Base-by-base conservation (phyloP, 2,797 vertebrate genomes). In the Glossophaga mutica region DNA sequence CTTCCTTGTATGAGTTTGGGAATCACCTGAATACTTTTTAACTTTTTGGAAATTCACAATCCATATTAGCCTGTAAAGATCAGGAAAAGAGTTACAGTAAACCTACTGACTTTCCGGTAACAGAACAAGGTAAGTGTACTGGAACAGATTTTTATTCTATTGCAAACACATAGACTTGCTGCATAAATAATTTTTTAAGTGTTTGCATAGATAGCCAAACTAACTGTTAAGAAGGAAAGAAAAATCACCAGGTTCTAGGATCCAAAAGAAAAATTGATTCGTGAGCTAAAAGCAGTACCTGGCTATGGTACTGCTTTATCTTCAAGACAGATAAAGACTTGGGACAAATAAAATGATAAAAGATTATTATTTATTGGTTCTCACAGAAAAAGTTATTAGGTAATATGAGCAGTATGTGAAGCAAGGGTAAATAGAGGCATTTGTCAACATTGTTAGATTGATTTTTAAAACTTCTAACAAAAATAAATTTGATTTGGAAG, bases 381-480 rank as follows among this genome's bases (percentile, higher is more conserved):
- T 91, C 65, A 74, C 1, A 70, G 74, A 84, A 87, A 86, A 68
- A 91, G 16, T 29, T 81, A 37, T 73, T 79, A 90, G 57, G 39
- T 97, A 77, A 87, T 18, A 8, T 74, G 48, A 29, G 16, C 19
- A 52, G 4, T 94, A 9, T 10, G 15, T 59, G 21, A 94, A 85
- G 42, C 50, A 77, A 67, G 15, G 18, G 12, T 87, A 83, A 83
- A 3, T 65, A 50, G 44, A 84, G 26, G 21, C 16, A n/a, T 93
- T 94, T 70, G 22, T 77, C 24, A 88, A 4, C 5, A 71, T 81
- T 79, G 52, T 90, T 93, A 86, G 22, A 71, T 46, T 93, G 6
- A 59, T 57, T 94, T 92, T 93, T 65, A 39, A 95, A 89, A 24
- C 21, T 21, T 89, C 76, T 77, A 78, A 65, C 81, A 85, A 65